Percentiles rank a stretch among this genome's conserved stretches.
These are phyloP conservation scores for Archivesica marissinica DNA, from an alignment of 1,140 invertebrate genomes.

Conservation along the genomic window DNA sequence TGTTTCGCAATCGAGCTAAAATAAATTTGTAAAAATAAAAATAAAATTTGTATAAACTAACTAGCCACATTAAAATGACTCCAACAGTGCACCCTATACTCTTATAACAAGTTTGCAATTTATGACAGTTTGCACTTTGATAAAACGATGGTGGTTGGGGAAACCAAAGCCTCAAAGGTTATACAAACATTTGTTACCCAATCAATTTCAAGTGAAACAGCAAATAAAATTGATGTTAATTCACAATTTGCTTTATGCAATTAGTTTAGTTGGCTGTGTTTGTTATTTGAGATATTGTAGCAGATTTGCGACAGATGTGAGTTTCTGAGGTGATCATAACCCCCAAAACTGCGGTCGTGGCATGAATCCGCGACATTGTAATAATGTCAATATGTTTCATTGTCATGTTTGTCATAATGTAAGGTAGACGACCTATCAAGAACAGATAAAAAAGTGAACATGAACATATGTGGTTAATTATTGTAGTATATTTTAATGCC, in stretches of 20 bases:
- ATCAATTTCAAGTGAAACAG: slow-evolving; percentile 31
- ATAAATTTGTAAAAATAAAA: no score
- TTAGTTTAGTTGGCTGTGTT: slow-evolving; percentile 2
- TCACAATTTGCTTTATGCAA: slow-evolving; percentile 25
- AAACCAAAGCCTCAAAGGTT: neutral
- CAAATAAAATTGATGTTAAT: slow-evolving; percentile 27
- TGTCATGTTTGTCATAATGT: no score
- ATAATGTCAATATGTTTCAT: neutral
- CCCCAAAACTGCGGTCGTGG: neutral
- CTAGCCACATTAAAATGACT: no score
- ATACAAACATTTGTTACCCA: slow-evolving; percentile 5
- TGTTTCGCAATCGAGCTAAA: no score
- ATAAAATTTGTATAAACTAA: no score
- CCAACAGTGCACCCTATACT: no score
- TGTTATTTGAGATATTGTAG: slow-evolving; percentile 3
- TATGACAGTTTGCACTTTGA: neutral
- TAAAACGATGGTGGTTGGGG: neutral
- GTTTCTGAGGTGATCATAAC: neutral
- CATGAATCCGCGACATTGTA: neutral
- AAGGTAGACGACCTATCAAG: no score
- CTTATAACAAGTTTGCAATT: neutral
- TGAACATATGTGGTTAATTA: no score
- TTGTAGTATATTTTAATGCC: no score
- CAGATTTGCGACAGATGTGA: slow-evolving; percentile 42
- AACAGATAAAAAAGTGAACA: no score